Evolutionary conservation across 2,797 vertebrate species (phyloP).

Genomic region (Melanotaenia trifasciata): DNA sequence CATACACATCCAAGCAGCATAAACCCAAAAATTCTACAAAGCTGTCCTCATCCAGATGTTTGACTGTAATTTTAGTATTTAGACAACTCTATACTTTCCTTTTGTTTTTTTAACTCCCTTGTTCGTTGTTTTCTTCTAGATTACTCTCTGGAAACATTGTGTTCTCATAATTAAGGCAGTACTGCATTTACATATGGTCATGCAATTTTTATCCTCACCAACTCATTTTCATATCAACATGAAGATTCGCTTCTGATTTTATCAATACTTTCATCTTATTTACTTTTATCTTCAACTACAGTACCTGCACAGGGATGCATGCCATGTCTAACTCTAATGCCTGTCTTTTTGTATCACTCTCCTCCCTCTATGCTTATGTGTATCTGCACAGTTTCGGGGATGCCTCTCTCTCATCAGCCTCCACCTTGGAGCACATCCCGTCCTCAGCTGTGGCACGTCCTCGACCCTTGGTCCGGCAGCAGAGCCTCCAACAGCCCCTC

Average conservation of each 20-base stretch:
- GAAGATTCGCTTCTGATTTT: neutral
- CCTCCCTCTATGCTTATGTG: constrained; percentile 27
- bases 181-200: constrained; percentile 37
- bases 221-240: constrained; percentile 37
- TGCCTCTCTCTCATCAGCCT: constrained; percentile 90
- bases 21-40: constrained; percentile 12
- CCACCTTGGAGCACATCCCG: constrained; percentile 98
- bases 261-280: constrained; percentile 25
- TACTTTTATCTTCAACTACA: constrained; percentile 20
- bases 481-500: constrained; percentile 98
- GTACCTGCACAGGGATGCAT: constrained; percentile 30
- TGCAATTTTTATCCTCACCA: constrained; percentile 38
- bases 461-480: constrained; percentile 95
- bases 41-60: constrained; percentile 35
- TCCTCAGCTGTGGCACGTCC: constrained; percentile 92
- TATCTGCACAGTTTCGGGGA: constrained; percentile 76
- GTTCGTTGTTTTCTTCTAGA: constrained; percentile 37
- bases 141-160: constrained; percentile 33
- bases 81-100: constrained; percentile 41
- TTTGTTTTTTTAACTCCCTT: constrained; percentile 11
- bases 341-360: constrained; percentile 53
- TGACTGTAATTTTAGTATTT: constrained; percentile 21
- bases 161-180: constrained; percentile 38
- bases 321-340: constrained; percentile 37
- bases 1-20: constrained; percentile 12